Evolutionary conservation across 2,888 invertebrate genomes (phyloP).

Genomic region (Seira ritae): DNA sequence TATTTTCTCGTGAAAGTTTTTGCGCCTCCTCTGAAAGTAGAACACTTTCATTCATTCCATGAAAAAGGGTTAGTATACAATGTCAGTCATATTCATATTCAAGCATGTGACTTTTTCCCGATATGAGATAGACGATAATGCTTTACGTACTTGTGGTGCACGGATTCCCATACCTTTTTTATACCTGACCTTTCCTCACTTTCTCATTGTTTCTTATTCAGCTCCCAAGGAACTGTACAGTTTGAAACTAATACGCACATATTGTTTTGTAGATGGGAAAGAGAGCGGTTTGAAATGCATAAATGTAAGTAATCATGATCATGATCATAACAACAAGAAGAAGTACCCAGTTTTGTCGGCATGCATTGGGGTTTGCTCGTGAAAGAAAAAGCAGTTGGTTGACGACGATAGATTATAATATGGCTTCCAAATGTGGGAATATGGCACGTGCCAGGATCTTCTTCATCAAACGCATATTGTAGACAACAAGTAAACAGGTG

Average conservation of each 20-base stretch:
- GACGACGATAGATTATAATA: constrained; percentile 31
- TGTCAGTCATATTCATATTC: background rate
- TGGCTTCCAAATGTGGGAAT: constrained; percentile 65
- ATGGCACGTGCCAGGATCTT: constrained; percentile 59
- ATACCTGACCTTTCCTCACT: constrained; percentile 59
- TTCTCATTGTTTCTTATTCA: constrained; percentile 31
- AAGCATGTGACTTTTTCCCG: constrained; percentile 48
- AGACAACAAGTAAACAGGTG: constrained; percentile 52
- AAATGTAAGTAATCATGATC: no score
- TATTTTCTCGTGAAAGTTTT: no score
- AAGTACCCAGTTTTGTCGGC: constrained; percentile 49
- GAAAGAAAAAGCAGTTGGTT: constrained; percentile 42
- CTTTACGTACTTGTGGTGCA: constrained; percentile 60
- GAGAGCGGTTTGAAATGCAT: constrained; percentile 15
- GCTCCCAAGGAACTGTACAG: constrained; percentile 3
- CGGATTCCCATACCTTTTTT: constrained; percentile 52
- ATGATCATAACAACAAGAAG: constrained; percentile 43
- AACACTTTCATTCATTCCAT: constrained; percentile 52
- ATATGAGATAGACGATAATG: constrained; percentile 49
- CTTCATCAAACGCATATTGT: constrained; percentile 18
- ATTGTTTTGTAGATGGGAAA: constrained; percentile 15
- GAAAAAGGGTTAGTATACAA: constrained; percentile 52
- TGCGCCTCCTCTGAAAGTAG: no score
- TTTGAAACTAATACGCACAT: background rate
- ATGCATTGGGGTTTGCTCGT: constrained; percentile 23